Evolutionary conservation across 1,140 invertebrate species (phyloP).

Genomic region (Pomacea maculata): DNA sequence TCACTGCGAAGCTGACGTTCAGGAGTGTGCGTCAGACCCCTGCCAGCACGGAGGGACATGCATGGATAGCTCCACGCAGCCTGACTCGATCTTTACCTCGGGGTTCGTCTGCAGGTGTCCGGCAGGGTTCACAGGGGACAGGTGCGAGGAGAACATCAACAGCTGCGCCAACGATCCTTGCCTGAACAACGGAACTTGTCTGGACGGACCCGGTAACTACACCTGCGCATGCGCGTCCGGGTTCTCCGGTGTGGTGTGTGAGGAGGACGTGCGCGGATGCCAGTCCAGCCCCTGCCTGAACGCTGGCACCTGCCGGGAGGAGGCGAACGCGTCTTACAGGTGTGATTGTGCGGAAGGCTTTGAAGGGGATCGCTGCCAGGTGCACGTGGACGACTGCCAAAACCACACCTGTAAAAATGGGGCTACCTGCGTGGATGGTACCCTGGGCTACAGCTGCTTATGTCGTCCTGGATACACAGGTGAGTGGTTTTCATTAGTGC

Average conservation of each 20-base stretch:
- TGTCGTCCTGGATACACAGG: slow-evolving; percentile 34
- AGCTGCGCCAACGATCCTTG: slow-evolving; percentile 43
- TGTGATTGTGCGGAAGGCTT: slow-evolving; percentile 67
- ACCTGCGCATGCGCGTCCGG: slow-evolving; percentile 38
- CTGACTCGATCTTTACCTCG: slow-evolving; percentile 4
- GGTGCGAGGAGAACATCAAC: slow-evolving; percentile 72
- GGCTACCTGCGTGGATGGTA: slow-evolving; percentile 84
- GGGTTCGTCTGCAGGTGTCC: slow-evolving; percentile 38
- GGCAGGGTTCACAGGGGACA: slow-evolving; percentile 42
- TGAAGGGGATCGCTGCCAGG: slow-evolving; percentile 66
- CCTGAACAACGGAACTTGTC: slow-evolving; percentile 76
- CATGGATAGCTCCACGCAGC: slow-evolving; percentile 21
- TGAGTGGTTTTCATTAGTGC: not conserved
- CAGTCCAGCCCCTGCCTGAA: slow-evolving; percentile 44
- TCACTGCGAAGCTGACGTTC: slow-evolving; percentile 53
- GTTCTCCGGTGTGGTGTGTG: slow-evolving; percentile 38
- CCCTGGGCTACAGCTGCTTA: slow-evolving; percentile 71
- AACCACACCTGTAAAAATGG: slow-evolving; percentile 34
- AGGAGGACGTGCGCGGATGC: slow-evolving; percentile 41
- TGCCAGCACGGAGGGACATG: slow-evolving; percentile 47
- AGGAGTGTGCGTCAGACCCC: slow-evolving; percentile 49
- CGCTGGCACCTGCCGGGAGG: slow-evolving; percentile 58
- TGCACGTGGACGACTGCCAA: slow-evolving; percentile 41
- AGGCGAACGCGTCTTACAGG: slow-evolving; percentile 30
- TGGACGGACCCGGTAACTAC: slow-evolving; percentile 71